Base-by-base conservation (phyloP, 2,113 vertebrate genomes). In the Cynocephalus volans region DNA sequence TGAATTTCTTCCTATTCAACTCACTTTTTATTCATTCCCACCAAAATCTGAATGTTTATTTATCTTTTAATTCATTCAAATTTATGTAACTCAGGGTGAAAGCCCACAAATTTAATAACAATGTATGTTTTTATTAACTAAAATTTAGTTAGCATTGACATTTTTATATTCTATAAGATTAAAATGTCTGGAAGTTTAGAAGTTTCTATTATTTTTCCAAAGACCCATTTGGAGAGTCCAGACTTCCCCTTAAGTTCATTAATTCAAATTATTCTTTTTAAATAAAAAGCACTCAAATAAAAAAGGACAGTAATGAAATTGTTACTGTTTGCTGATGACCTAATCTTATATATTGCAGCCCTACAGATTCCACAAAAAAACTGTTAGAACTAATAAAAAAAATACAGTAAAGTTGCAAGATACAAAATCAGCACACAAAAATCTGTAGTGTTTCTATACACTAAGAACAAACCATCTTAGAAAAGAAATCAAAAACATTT, bases 11-110 rank as follows among this genome's bases (percentile, higher is more conserved):
- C 58, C 52, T 72, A 11, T 65, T 86, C 36, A 89, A 56, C 28
- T 73, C 54, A 72, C 2, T 94, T 96, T 90, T 92, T 88, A 93
- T 50, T 86, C 9, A 56, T 72, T 97, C 89, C 41, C 48, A 79
- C 45, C 45, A 86, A 69, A 88, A 90, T 75, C 8, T 89, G 31
- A 75, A 82, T 50, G 21, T 45, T 92, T 60, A 79, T 19, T 84
- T 95, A 64, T 28, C 2, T 60, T 64, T 3, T 33, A 75, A 48
- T 89, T 52, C 23, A 60, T 45, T 64, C 60, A 86, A 36, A n/a
- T 82, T 93, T 62, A 88, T 23, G 33, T 76, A 79, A 89, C 23
- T 93, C 62, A 58, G 9, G 17, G 5, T 65, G 15, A 88, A 23
- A 96, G 7, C 3, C 9, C 50, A 79, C 19, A 93, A 54, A 64